Evolutionary conservation across 2,113 vertebrate species (phyloP), one percentile per base, ranked within the genome.

Genomic region (Emydocephalus ijimae): DNA sequence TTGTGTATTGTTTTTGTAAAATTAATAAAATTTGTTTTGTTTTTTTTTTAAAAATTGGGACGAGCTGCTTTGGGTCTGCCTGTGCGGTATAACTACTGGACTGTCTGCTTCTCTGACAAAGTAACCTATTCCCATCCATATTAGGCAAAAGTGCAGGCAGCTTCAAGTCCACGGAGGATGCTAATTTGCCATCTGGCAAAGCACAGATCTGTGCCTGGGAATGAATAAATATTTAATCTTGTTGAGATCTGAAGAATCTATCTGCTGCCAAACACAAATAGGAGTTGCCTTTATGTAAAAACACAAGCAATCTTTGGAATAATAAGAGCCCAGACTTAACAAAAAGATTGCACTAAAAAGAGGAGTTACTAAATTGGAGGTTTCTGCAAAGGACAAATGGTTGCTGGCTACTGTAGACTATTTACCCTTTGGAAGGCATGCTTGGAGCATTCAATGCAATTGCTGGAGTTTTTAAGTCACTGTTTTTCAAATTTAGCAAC

Each of bases 201-300:
- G 56, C 39, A 52, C 45, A 74, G n/a, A 74, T 64, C 29, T 74
- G 86, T n/a, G 88, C 88, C 85, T 90, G 74, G 57, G 74, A 52
- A 57, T 34, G 29, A 69, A 74, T 56, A 89, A 88, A 88, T 92
- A 92, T 88, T 92, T 61, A 59, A 89, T 90, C 29, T 85, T 4
- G 29, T 29, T 92, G 87, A 52, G 45, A 39, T 50, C 64, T 90
- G 43, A 61, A 59, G 69, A 50, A 52, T 89, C 87, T 20, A 34
- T 56, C 69, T 18, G n/a, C 55, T 12, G 39, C 69, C 34, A 34
- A 90, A 10, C 52, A 89, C 5, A 55, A 20, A 21, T 6, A 24
- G 5, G 12, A 74, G 34, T 29, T 89, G 26, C 23, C 18, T 57
- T 56, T 69, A 48, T 45, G 12, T 48, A 59, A 21, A 3, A 24